phyloP scores from a whole-genome alignment of 1,140 invertebrate genomes.

The Ceratosolen fusciceps region DNA sequence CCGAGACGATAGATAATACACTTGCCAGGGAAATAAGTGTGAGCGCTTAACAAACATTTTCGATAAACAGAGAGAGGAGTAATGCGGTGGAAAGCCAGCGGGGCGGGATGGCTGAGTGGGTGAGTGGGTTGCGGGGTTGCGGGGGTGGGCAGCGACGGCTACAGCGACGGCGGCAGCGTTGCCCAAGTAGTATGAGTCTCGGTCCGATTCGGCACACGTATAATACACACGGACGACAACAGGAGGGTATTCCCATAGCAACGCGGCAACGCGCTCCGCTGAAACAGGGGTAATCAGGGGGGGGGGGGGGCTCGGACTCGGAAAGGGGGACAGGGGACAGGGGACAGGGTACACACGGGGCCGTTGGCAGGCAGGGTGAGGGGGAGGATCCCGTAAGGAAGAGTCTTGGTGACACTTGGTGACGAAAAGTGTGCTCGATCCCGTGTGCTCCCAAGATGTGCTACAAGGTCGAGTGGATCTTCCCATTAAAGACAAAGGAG shows the following conservation, averaged over 20 bases:
- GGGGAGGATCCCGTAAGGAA: too few species aligned
- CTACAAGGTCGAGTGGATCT: constrained; percentile 3
- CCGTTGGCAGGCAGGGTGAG: too few species aligned
- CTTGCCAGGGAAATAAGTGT: not conserved
- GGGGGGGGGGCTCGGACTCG: too few species aligned
- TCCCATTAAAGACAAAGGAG: not conserved
- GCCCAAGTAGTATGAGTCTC: not conserved
- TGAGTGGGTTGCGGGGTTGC: too few species aligned
- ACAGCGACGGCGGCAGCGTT: not conserved
- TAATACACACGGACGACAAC: constrained; percentile 1
- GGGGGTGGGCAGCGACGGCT: not conserved
- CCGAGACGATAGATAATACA: not conserved
- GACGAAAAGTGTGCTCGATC: not conserved
- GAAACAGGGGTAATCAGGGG: too few species aligned
- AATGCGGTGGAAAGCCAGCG: not conserved
- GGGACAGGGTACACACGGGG: too few species aligned
- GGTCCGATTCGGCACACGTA: not conserved
- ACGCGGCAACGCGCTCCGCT: not conserved
- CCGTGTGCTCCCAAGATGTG: not conserved
- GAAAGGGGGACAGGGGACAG: too few species aligned
- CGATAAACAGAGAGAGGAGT: constrained; percentile 25
- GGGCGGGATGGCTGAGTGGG: too few species aligned
- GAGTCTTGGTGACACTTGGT: not conserved
- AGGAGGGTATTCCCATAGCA: constrained; percentile 42
- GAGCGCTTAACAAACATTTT: constrained; percentile 26